Evolutionary conservation across 2,797 vertebrate species (phyloP), one percentile per base, ranked within the genome.

Genomic region (Prunella strophiata): DNA sequence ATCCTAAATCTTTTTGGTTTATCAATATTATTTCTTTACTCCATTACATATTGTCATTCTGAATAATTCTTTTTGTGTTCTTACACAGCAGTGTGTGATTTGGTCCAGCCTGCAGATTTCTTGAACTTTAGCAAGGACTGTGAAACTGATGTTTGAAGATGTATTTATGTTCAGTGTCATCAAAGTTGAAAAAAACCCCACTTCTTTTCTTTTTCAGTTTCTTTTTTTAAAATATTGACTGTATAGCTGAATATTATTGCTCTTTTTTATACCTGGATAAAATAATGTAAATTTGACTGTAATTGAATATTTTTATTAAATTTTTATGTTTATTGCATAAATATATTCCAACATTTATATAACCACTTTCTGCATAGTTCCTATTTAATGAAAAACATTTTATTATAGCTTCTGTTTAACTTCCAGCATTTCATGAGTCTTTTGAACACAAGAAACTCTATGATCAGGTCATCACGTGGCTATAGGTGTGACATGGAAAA

Each of bases 171-270:
- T 88, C 25, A 67, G 7, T 43, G 50, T 34, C 10, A 52, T 43
- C 51, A 45, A 57, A 61, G 20, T 0, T 5, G 13, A 4, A 16
- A 65, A 66, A 48, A 48, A 8, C 2, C 3, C 11, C 2, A 4
- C 5, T 50, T 57, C 0, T 68, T 62, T 82, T 55, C 2, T 20
- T 71, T 30, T 52, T 43, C 30, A 20, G 9, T 47, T 61, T 85
- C 7, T 62, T 74, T 34, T 54, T 16, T 7, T 13, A 34, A 34
- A 34, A 34, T 34, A 34, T 34, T 34, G 34, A 34, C 18, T 3
- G 0, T 16, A 22, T 67, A 36, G 5, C 2, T 79, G 55, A 68
- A 48, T 70, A 47, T 48, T 80, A 43, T 11, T 36, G 4, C 1
- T 62, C 14, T 63, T 79, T 8, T 74, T 75, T 67, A 66, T 38